Base-by-base conservation (phyloP, 2,797 vertebrate species). In the Labeo calbasu region DNA sequence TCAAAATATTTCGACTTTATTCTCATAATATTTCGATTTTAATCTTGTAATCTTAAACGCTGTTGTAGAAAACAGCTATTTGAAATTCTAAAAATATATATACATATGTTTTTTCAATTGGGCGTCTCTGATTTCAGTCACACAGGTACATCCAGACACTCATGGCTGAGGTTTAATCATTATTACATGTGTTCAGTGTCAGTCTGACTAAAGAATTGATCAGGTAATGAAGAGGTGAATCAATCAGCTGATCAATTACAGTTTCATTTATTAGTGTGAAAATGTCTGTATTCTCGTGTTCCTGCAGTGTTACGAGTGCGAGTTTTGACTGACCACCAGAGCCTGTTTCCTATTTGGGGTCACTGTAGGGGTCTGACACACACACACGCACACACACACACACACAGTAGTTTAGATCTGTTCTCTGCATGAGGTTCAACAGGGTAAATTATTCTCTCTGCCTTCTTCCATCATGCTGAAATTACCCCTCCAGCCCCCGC, bases 301-400 rank as follows among this genome's bases (percentile, higher is more conserved):
- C 19, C 3, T 66, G 9, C 15, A 2, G 63, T 10, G 51, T 53
- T 43, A 10, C 6, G n/a, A 25, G 43, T 71, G 21, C 0, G 21
- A 23, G 53, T 10, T 32, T 55, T 8, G 0, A 6, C 15, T 50
- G 23, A 13, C 46, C 12, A 46, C 19, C 3, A 2, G 11, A 13
- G 77, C n/a, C 25, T 10, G 51, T 79, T 79, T 79, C 61, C 25
- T 28, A 79, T 68, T 68, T 53, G 43, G 48, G 48, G 28, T 79
- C 61, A 79, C 46, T 68, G 63, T 53, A 50, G 77, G 61, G 25
- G 77, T 51, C 61, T 79, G 57, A 63, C 7, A 21, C 3, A 51
- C 70, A 72, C 70, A 28, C 40, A 72, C 73, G 57, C 51, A 40
- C 55, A 77, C 75, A 61, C 50, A 32, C 50, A 75, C 73, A 36